phyloP scores from a whole-genome alignment of 1,140 invertebrate species.

The Drosophila ironensis region DNA sequence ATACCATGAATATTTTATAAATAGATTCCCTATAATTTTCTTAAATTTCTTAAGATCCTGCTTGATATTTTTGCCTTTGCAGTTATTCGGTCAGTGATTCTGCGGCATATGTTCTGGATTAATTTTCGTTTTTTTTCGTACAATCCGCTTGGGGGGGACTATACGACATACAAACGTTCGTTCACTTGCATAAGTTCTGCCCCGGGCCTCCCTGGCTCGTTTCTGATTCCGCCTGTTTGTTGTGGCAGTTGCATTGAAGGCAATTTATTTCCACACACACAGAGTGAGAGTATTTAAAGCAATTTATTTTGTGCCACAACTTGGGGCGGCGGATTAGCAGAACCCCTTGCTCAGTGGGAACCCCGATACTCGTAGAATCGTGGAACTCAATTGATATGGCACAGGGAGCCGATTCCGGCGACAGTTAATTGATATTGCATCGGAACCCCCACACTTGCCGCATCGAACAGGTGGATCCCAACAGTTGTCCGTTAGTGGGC shows the following conservation, averaged over 20 bases:
- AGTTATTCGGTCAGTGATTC: slow-evolving; percentile 22
- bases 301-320: slow-evolving; percentile 67
- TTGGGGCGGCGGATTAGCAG: slow-evolving; percentile 24
- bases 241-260: slow-evolving; percentile 69
- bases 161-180: slow-evolving; percentile 50
- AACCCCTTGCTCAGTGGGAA: slow-evolving; percentile 18
- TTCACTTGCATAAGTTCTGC: slow-evolving; percentile 65
- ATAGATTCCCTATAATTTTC: too few species aligned
- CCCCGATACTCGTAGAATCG: not conserved
- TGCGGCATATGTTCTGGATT: slow-evolving; percentile 12
- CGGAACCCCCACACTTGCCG: slow-evolving; percentile 9
- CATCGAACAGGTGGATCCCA: slow-evolving; percentile 48
- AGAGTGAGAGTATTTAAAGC: slow-evolving; percentile 52
- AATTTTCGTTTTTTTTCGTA: too few species aligned
- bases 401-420: not conserved
- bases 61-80: not conserved
- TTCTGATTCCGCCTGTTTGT: slow-evolving; percentile 16
- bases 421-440: slow-evolving; percentile 48
- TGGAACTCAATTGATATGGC: slow-evolving; percentile 21
- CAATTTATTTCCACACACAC: slow-evolving; percentile 71
- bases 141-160: slow-evolving; percentile 42
- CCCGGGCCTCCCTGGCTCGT: slow-evolving; percentile 3
- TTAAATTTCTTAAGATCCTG: too few species aligned
- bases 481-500: slow-evolving; percentile 15
- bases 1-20: too few species aligned